These are phyloP conservation scores for Amphibalanus amphitrite DNA, from an alignment of 1,140 invertebrate genomes.

Conservation along the genomic window DNA sequence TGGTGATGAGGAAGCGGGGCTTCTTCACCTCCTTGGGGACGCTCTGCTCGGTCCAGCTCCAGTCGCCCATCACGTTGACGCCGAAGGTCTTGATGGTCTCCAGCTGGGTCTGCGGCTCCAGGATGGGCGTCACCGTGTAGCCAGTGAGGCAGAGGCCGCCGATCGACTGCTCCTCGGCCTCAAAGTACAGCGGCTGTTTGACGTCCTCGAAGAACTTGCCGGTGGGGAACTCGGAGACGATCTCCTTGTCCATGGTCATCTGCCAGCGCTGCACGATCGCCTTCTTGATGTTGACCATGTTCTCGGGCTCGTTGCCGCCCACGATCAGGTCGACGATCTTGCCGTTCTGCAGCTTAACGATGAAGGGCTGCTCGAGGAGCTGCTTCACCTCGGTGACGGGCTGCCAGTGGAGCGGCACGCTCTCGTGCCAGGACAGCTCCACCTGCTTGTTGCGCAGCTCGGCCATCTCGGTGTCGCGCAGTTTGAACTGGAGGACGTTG, in stretches of 20 bases:
- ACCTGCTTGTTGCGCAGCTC: not conserved
- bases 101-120: slow-evolving; percentile 16
- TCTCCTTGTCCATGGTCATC: slow-evolving; percentile 29
- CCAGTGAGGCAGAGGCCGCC: slow-evolving; percentile 45
- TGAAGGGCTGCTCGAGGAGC: slow-evolving; percentile 37
- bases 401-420: not conserved
- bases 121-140: slow-evolving; percentile 41
- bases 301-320: slow-evolving; percentile 27
- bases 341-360: slow-evolving; percentile 39
- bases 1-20: slow-evolving; percentile 37
- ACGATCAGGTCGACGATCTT: slow-evolving; percentile 1
- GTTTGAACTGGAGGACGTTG: slow-evolving; percentile 28
- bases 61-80: slow-evolving; percentile 21
- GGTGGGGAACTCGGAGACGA: slow-evolving; percentile 28
- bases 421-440: not conserved
- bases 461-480: slow-evolving; percentile 17
- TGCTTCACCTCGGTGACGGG: slow-evolving; percentile 23
- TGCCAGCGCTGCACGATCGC: slow-evolving; percentile 34
- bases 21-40: slow-evolving; percentile 1
- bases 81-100: slow-evolving; percentile 5
- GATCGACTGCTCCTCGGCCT: slow-evolving; percentile 46
- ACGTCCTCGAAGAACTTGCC: slow-evolving; percentile 39
- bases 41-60: slow-evolving; percentile 32
- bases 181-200: slow-evolving; percentile 44
- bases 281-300: slow-evolving; percentile 47